Conservation (phyloP, 92 coral and sea anemone species). For the Blastomussa wellsi region DNA sequence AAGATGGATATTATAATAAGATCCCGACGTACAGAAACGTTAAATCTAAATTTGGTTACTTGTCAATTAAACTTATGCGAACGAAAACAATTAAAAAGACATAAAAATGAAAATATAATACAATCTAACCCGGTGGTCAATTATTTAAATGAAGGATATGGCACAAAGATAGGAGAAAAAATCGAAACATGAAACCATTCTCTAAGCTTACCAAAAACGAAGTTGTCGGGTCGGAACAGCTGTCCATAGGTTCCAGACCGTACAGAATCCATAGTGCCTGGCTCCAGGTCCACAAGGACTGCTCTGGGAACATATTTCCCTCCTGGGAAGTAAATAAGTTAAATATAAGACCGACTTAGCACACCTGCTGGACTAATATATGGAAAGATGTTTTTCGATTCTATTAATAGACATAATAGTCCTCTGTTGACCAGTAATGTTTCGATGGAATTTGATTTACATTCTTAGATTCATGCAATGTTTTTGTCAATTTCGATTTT, state of each 20-base stretch:
- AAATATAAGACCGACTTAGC: constrained; percentile 13
- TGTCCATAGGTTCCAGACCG: constrained; percentile 65
- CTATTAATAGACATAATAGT: constrained; percentile 28
- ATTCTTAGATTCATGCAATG: not conserved
- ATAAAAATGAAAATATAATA: not conserved
- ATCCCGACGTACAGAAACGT: not conserved
- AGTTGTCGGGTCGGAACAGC: constrained; percentile 69
- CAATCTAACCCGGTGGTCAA: not conserved
- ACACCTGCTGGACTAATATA: constrained; percentile 19
- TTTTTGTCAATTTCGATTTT: not conserved
- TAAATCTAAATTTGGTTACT: constrained; percentile 1
- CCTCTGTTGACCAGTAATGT: not conserved
- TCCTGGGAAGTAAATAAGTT: constrained; percentile 37
- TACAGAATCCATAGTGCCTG: constrained; percentile 77
- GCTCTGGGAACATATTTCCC: constrained; percentile 81
- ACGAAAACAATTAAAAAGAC: not conserved
- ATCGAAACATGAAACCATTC: not conserved
- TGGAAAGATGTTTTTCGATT: not conserved
- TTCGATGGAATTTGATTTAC: not conserved
- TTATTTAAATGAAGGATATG: not conserved
- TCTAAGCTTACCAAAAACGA: constrained; percentile 67
- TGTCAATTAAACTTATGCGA: not conserved
- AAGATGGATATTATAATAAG: no score
- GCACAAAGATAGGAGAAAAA: not conserved
- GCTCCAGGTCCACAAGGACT: constrained; percentile 69